Conservation (phyloP, 2,113 vertebrate genomes). For the Macquaria ambigua region DNA sequence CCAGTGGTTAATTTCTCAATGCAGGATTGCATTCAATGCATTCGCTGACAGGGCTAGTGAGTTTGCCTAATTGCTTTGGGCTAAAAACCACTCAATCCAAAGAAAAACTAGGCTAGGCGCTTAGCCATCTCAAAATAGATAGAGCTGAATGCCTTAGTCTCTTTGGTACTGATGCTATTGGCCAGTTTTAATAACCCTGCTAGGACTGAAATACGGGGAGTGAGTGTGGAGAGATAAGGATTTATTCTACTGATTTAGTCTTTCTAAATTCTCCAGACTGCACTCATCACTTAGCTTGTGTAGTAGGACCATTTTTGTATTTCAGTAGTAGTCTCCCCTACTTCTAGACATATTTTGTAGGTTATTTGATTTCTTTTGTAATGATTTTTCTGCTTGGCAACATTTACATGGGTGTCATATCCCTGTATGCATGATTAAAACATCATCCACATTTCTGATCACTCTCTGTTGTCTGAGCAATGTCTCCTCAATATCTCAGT, state of each 20-base stretch:
- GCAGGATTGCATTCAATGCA: slow-evolving; percentile 40
- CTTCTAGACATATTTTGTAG: neutral
- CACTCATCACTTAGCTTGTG: neutral
- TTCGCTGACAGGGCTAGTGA: slow-evolving; percentile 53
- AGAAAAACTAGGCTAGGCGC: slow-evolving; percentile 59
- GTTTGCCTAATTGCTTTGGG: slow-evolving; percentile 71
- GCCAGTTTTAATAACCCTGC: slow-evolving; percentile 44
- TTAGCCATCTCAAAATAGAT: slow-evolving; percentile 60
- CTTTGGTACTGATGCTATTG: slow-evolving; percentile 42
- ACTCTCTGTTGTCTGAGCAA: neutral
- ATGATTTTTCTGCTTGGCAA: neutral
- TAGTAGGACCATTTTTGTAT: neutral
- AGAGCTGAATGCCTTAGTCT: slow-evolving; percentile 51
- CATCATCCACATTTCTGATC: neutral
- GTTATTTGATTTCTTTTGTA: neutral
- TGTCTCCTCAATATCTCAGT: neutral
- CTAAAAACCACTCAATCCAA: slow-evolving; percentile 54
- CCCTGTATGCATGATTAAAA: neutral
- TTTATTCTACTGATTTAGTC: slow-evolving; percentile 36
- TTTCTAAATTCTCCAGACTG: neutral
- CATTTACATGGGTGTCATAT: neutral
- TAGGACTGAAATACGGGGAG: slow-evolving; percentile 22
- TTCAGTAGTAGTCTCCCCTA: neutral
- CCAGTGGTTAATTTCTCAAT: slow-evolving; percentile 43
- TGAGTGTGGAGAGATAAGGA: slow-evolving; percentile 43